phyloP scores from a whole-genome alignment of 2,113 vertebrate species.

The Microcebus tavaratra region DNA sequence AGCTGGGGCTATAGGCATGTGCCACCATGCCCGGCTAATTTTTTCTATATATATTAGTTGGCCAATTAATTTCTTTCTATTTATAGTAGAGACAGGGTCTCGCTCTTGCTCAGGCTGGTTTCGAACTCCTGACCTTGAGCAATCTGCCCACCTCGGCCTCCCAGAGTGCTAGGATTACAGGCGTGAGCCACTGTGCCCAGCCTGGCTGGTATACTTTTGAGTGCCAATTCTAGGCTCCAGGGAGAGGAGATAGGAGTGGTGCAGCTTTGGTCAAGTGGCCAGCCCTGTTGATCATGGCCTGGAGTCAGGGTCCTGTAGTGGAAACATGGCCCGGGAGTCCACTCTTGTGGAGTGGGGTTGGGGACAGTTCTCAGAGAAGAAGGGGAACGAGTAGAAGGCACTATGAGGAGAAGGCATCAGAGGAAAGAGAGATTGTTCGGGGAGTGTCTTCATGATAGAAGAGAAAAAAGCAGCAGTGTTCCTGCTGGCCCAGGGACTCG shows the following conservation, averaged over 20 bases:
- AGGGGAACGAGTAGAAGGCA: not conserved
- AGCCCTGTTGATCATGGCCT: not conserved
- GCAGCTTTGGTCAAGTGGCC: not conserved
- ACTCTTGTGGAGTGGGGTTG: not conserved
- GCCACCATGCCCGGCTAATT: too few relatives aligned
- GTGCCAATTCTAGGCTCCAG: not conserved
- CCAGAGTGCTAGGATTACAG: too few relatives aligned
- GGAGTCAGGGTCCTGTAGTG: not conserved
- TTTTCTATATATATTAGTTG: too few relatives aligned
- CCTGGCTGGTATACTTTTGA: not conserved
- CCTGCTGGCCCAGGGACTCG: too few relatives aligned
- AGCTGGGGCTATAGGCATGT: too few relatives aligned
- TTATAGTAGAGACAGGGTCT: too few relatives aligned
- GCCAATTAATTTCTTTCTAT: too few relatives aligned
- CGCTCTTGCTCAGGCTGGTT: too few relatives aligned
- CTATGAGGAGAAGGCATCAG: not conserved
- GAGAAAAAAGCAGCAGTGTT: not conserved
- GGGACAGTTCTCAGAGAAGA: not conserved
- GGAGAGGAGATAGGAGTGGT: not conserved
- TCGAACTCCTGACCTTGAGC: too few relatives aligned
- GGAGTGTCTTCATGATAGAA: not conserved
- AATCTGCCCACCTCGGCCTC: too few relatives aligned
- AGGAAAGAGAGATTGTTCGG: not conserved
- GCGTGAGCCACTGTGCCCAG: too few relatives aligned
- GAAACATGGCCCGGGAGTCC: not conserved